Evolutionary conservation across 2,797 vertebrate genomes (phyloP).

Genomic region (Dermochelys coriacea): DNA sequence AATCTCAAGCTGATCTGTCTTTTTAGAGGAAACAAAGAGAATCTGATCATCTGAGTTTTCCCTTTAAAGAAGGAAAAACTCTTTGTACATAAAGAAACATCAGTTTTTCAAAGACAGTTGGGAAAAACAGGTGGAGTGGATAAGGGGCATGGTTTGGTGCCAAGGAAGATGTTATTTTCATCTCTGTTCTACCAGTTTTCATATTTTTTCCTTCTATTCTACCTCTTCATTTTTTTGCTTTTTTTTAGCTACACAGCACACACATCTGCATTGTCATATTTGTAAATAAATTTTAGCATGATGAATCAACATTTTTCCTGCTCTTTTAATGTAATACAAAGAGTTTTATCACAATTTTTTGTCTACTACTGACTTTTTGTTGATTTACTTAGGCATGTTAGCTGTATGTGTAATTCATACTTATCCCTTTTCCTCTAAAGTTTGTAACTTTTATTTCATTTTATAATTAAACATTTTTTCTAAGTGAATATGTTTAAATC

Average conservation of each 20-base stretch:
- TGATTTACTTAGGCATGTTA: not conserved
- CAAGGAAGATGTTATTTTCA: not conserved
- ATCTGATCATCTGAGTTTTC: accelerated
- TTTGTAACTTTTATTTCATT: not conserved
- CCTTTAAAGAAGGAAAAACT: not conserved
- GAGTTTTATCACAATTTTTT: not conserved
- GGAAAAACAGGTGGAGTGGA: not conserved
- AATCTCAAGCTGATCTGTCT: not conserved
- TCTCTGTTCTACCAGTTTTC: not conserved
- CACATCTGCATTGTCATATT: not conserved
- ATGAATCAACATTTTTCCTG: not conserved
- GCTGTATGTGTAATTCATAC: not conserved
- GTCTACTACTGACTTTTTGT: not conserved
- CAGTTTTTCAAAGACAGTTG: not conserved
- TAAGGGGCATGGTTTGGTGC: not conserved
- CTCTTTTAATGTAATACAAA: not conserved
- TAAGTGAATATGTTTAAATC: not conserved
- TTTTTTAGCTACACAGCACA: not conserved
- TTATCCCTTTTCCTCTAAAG: not conserved
- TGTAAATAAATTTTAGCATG: not conserved
- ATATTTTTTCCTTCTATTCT: not conserved
- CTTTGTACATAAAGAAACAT: not conserved
- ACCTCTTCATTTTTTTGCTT: not conserved
- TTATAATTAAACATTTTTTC: not conserved
- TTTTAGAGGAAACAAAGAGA: not conserved